Evolutionary conservation across 2,797 vertebrate genomes (phyloP).

Genomic region (Halcyon leucocephala): DNA sequence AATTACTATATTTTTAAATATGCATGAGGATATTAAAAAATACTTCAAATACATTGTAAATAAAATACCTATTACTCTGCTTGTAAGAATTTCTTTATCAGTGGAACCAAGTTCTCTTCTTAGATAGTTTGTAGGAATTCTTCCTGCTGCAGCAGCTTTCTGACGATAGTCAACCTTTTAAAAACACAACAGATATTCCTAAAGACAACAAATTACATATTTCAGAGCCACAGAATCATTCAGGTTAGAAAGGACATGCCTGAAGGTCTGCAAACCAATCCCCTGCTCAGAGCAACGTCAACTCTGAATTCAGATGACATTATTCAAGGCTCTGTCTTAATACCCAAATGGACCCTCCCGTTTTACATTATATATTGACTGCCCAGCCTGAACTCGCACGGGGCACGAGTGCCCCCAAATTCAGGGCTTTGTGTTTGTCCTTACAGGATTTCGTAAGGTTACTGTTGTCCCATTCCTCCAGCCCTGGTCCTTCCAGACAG

Average conservation of each 20-base stretch:
- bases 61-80: conserved; percentile 87
- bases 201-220: not conserved
- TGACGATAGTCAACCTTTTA: conserved; percentile 95
- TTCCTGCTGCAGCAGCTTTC: conserved; percentile 96
- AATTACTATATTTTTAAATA: not conserved
- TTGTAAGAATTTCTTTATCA: conserved; percentile 95
- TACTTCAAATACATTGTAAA: not conserved
- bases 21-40: not conserved
- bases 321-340: not conserved
- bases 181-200: not conserved
- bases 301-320: not conserved
- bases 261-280: not conserved
- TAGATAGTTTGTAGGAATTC: conserved; percentile 96
- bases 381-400: not conserved
- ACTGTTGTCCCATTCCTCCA: not conserved
- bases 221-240: not conserved
- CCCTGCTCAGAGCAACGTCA: not conserved
- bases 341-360: not conserved
- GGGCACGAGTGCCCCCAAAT: too few relatives aligned
- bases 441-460: not conserved
- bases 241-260: not conserved
- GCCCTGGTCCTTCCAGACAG: rapidly evolving
- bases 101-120: conserved; percentile 91
- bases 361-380: rapidly evolving
- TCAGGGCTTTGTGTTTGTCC: not conserved